A percentile compares a stretch with the other conserved stretches of the same genome.
phyloP scores from a whole-genome alignment of 2,888 invertebrate species.

The Leptopterna dolabrata region DNA sequence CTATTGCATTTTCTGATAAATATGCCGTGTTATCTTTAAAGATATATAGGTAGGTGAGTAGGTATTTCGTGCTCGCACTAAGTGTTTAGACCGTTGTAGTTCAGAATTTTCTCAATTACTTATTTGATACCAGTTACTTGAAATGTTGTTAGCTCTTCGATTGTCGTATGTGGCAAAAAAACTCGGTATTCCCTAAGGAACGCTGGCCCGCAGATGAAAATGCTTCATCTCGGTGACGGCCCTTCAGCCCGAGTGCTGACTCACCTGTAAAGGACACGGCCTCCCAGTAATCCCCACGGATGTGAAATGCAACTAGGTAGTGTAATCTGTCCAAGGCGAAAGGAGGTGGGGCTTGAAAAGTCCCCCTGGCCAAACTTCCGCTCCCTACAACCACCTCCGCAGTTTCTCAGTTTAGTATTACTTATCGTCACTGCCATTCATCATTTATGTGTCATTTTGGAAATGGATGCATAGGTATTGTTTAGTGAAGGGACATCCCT shows the following conservation, averaged over 20 bases:
- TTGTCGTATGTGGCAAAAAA: background rate
- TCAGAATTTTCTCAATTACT: too few relatives aligned
- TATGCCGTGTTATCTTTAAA: too few relatives aligned
- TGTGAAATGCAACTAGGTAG: background rate
- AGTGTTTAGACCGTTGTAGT: too few relatives aligned
- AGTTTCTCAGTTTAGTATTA: background rate
- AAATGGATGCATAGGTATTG: background rate
- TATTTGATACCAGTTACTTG: too few relatives aligned
- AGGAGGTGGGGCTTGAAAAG: background rate
- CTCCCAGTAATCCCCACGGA: background rate
- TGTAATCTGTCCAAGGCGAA: slow-evolving; percentile 1
- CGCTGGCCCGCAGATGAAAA: background rate
- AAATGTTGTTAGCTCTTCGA: too few relatives aligned
- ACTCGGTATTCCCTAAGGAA: background rate
- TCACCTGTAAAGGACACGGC: background rate
- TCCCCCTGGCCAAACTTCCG: background rate
- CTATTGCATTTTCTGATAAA: too few relatives aligned
- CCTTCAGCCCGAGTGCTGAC: background rate
- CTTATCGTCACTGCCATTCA: background rate
- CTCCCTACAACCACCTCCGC: background rate
- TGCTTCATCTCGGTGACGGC: background rate
- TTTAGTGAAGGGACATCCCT: background rate
- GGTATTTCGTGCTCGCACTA: too few relatives aligned
- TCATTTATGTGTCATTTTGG: background rate
- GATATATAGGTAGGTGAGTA: too few relatives aligned